Evolutionary conservation across 2,113 vertebrate species (phyloP).

Genomic region (Megaleporinus macrocephalus): DNA sequence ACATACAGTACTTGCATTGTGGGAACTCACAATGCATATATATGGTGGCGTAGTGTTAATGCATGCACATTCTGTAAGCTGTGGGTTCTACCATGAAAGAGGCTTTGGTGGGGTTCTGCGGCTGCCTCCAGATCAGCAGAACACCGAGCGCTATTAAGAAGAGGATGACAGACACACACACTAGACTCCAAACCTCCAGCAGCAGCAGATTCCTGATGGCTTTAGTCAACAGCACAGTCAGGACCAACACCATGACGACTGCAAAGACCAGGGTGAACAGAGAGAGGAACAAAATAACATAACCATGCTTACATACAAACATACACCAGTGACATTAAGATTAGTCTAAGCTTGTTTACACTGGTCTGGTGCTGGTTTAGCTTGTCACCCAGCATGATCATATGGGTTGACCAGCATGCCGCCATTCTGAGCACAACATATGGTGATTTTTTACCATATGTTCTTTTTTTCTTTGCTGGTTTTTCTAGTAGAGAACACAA

Average conservation of each 20-base stretch:
- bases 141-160: conserved; percentile 65
- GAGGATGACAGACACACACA: conserved; percentile 65
- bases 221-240: conserved; percentile 69
- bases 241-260: conserved; percentile 69
- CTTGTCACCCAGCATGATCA: no score
- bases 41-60: no score
- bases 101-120: conserved; percentile 78
- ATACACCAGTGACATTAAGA: no score
- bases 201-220: conserved; percentile 67
- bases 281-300: not conserved
- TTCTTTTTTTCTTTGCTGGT: no score
- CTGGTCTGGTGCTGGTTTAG: no score
- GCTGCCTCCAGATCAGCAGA: conserved; percentile 81
- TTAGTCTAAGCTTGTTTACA: no score
- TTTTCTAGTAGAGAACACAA: no score
- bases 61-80: not conserved
- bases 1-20: no score
- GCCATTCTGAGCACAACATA: no score
- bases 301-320: not conserved
- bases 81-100: conserved; percentile 80
- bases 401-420: no score
- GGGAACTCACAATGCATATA: no score
- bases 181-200: conserved; percentile 72
- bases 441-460: no score
- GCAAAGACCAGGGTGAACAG: conserved; percentile 18